These are phyloP conservation scores for Catocala fraxini DNA, from an alignment of 2,888 invertebrate species.

Conservation along the genomic window DNA sequence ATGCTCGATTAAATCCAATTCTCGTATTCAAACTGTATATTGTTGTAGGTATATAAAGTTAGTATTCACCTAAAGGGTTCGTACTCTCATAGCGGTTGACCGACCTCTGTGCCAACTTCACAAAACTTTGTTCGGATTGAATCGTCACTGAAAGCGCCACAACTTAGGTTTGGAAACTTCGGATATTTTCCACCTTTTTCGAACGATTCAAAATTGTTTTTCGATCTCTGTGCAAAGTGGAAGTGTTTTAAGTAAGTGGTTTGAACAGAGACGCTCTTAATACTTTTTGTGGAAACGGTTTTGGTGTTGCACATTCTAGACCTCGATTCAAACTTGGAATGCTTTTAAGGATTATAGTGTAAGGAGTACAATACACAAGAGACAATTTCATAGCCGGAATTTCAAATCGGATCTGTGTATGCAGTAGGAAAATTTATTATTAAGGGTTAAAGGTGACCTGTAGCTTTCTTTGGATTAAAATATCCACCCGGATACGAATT, in stretches of 20 bases:
- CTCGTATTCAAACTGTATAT: neutral
- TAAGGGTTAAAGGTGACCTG: too few relatives aligned
- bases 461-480: too few relatives aligned
- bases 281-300: conserved; percentile 2
- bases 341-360: too few relatives aligned
- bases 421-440: too few relatives aligned
- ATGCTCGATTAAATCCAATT: neutral
- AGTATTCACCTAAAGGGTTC: conserved; percentile 7
- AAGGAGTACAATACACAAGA: too few relatives aligned
- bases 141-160: conserved; percentile 35
- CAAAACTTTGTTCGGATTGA: conserved; percentile 46
- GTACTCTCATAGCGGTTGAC: conserved; percentile 33
- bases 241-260: conserved; percentile 35
- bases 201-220: conserved; percentile 40
- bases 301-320: neutral
- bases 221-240: conserved; percentile 33
- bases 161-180: conserved; percentile 40
- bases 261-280: conserved; percentile 5
- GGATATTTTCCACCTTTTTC: conserved; percentile 40
- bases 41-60: conserved; percentile 5
- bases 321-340: neutral
- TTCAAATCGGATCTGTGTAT: too few relatives aligned
- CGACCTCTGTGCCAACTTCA: conserved; percentile 37
- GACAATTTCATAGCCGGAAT: too few relatives aligned
- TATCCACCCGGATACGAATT: too few relatives aligned